Conservation (phyloP, 2,113 vertebrate species). For the Pterocles gutturalis region DNA sequence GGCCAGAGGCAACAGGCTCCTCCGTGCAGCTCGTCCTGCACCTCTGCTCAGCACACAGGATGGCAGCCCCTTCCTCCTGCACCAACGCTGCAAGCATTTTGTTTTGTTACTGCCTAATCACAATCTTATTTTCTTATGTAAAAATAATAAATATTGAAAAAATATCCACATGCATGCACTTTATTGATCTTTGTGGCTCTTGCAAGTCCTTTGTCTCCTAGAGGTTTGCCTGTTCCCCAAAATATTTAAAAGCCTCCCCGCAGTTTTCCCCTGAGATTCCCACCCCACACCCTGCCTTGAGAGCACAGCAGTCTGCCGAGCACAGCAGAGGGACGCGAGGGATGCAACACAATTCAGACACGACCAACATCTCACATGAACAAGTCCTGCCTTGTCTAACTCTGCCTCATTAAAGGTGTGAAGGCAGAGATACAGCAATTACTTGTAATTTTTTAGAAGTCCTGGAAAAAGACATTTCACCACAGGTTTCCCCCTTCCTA, state of each 20-base stretch:
- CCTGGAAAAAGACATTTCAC: not conserved
- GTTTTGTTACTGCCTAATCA: not conserved
- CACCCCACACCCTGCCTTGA: accelerated
- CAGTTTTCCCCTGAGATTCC: not conserved
- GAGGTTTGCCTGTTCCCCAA: not conserved
- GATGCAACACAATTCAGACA: not conserved
- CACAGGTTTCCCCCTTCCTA: not conserved
- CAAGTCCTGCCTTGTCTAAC: slow-evolving; percentile 58
- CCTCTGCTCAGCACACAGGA: not conserved
- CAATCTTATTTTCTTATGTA: not conserved
- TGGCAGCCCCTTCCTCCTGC: not conserved
- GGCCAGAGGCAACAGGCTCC: not conserved
- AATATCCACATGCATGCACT: not conserved
- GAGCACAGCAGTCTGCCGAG: not conserved
- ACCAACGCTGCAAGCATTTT: not conserved
- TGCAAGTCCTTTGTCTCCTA: not conserved
- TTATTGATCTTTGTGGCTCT: not conserved
- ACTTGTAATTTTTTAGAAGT: not conserved
- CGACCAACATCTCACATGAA: not conserved
- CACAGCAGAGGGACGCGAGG: accelerated
- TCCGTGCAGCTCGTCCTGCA: accelerated
- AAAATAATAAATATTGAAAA: not conserved
- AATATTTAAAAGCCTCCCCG: not conserved
- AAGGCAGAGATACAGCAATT: not conserved
- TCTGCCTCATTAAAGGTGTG: slow-evolving; percentile 38